Evolutionary conservation across 2,888 invertebrate species (phyloP), one percentile per base, ranked within the genome.

Genomic region (Noctua janthe): DNA sequence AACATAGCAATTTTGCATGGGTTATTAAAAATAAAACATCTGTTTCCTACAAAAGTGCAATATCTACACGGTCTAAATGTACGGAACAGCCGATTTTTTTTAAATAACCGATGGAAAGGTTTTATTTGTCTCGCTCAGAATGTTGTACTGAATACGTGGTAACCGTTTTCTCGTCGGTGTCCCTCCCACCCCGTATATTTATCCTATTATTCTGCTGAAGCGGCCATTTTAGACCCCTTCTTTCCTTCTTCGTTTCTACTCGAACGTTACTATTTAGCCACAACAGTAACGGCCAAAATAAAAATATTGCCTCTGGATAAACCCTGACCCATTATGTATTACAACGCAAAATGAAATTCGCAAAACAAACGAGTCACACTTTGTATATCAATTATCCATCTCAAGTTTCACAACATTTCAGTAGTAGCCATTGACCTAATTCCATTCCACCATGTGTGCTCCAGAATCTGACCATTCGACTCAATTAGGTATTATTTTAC

Each of bases 391-490:
- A 84, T 79, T 78, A 78, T 17, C 2, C 23, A 23, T 78, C 35
- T 84, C 62, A 54, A 49, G 62, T 79, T 69, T 54, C 80, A 82
- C 2, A 71, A 71, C 71, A 71, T 7, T 15, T 6, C 49, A 62
- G 35, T n/a, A 23, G 23, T 15, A 79, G 23, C 8, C 47, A 49
- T 6, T 74, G 74, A 54, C 83, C 83, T 59, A 71, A 49, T 81
- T 83, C 10, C 56, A 72, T 23, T 72, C 7, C n/a, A 62, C 67
- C 86, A 86, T 74, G 29, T 84, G 73, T 86, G 64, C 6, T 72
- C 76, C 54, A 49, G 39, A 59, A 54, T 67, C 62, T 74, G 83
- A 62, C 0, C 64, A 54, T 15, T 71, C 54, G 1, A 17, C 43
- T 39, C 56, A 74, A 64, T 54, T 56, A 69, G 71, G 70, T 76